Conservation (phyloP, 2,797 vertebrate genomes). For the Tangara arthus region DNA sequence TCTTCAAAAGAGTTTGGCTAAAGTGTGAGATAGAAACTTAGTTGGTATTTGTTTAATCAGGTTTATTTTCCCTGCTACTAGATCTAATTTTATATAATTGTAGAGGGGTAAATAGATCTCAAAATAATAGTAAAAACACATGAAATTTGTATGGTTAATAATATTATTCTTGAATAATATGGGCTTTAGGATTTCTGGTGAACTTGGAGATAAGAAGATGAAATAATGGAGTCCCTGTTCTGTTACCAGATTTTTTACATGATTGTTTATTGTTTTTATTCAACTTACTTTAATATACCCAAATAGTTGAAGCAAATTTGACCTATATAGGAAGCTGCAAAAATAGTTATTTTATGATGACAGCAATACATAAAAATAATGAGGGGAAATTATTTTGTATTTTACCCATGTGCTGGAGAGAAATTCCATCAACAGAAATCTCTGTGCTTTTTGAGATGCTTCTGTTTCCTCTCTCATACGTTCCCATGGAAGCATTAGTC, state of each 20-base stretch:
- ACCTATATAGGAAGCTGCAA: background rate
- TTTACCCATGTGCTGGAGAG: background rate
- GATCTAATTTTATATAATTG: background rate
- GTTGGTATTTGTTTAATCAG: background rate
- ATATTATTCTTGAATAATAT: background rate
- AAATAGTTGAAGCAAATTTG: background rate
- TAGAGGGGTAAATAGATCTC: background rate
- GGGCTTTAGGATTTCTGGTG: background rate
- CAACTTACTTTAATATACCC: background rate
- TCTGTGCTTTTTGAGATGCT: background rate
- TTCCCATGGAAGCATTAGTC: conserved; percentile 1
- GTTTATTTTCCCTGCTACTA: background rate
- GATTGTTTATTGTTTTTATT: background rate
- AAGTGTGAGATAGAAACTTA: background rate
- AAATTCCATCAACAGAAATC: background rate
- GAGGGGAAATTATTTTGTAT: background rate
- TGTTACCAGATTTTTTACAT: background rate
- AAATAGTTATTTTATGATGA: background rate
- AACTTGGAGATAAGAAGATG: background rate
- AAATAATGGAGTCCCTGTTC: background rate
- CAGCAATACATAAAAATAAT: background rate
- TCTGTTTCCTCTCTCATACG: background rate
- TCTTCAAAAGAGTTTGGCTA: background rate
- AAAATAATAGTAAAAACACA: background rate
- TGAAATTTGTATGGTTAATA: background rate